Evolutionary conservation across 2,888 invertebrate genomes (phyloP).

Genomic region (Thecophora atra): DNA sequence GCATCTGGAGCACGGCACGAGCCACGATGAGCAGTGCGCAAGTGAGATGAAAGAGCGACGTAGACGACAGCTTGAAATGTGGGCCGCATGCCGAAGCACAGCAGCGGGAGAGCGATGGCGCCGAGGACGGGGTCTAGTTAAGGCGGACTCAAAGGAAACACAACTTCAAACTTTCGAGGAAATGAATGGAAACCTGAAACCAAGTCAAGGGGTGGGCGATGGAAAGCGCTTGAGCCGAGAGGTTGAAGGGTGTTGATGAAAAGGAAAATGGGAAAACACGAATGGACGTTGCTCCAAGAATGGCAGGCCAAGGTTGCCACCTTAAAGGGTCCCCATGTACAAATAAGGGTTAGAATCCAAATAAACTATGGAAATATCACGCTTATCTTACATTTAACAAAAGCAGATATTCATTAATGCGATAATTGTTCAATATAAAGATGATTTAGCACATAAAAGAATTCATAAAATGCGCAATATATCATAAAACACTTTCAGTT

Average conservation of each 20-base stretch:
- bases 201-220: conserved; percentile 3
- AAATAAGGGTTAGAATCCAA: no score
- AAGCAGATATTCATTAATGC: no score
- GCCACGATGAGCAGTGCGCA: background rate
- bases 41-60: background rate
- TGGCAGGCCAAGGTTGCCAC: conserved; percentile 6
- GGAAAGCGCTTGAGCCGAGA: conserved; percentile 5
- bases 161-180: conserved; percentile 14
- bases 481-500: no score
- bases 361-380: no score
- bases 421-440: background rate
- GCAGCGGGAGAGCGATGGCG: background rate
- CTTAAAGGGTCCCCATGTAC: background rate
- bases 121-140: background rate
- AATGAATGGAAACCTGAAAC: conserved; percentile 15
- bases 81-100: conserved; percentile 6
- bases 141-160: conserved; percentile 22
- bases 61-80: conserved; percentile 2
- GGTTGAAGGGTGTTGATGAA: conserved; percentile 2
- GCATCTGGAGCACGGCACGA: conserved; percentile 14
- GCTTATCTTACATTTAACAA: no score
- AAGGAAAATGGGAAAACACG: conserved; percentile 15
- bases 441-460: background rate
- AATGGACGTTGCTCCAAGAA: conserved; percentile 3
- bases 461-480: background rate